A percentile compares a stretch with the other conserved stretches of the same genome.
Conservation (phyloP, 1,140 invertebrate species). For the Coelopa frigida region DNA sequence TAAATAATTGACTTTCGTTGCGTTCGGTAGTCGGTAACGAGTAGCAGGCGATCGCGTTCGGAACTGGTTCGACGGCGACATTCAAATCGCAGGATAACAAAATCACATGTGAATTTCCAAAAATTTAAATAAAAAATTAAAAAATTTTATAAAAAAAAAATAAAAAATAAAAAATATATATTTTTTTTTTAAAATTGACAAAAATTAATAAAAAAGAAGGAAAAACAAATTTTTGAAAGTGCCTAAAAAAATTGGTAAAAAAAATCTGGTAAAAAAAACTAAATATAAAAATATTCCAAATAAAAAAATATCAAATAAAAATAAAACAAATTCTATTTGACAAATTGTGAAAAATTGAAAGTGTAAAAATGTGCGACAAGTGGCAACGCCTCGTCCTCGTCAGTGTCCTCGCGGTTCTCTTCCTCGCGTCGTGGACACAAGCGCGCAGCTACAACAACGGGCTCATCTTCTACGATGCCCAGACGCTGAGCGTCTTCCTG, state of each 20-base stretch:
- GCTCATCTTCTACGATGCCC: slow-evolving; percentile 33
- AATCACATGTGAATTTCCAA: slow-evolving; percentile 1
- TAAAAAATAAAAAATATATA: not conserved
- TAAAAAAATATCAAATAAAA: too few species aligned
- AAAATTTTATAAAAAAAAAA: slow-evolving; percentile 1
- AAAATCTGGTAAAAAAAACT: too few species aligned
- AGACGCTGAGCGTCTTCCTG: slow-evolving; percentile 23
- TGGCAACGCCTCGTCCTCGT: slow-evolving; percentile 9
- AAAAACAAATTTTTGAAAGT: slow-evolving; percentile 9
- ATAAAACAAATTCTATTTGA: too few species aligned
- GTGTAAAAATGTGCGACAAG: too few species aligned
- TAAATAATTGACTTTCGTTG: slow-evolving; percentile 37
- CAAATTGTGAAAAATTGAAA: too few species aligned
- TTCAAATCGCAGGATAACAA: not conserved
- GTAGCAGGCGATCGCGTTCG: slow-evolving; percentile 3
- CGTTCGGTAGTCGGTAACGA: slow-evolving; percentile 25
- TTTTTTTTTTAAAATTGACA: too few species aligned
- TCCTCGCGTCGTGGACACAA: slow-evolving; percentile 1
- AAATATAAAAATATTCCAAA: too few species aligned
- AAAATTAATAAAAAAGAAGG: not conserved
- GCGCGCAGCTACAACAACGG: slow-evolving; percentile 39
- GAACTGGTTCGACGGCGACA: too few species aligned
- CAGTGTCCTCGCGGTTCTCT: slow-evolving; percentile 4
- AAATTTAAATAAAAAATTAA: slow-evolving; percentile 9
- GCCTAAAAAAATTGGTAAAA: too few species aligned